Evolutionary conservation across 2,888 invertebrate species (phyloP).

Genomic region (Drosophila ustulata): DNA sequence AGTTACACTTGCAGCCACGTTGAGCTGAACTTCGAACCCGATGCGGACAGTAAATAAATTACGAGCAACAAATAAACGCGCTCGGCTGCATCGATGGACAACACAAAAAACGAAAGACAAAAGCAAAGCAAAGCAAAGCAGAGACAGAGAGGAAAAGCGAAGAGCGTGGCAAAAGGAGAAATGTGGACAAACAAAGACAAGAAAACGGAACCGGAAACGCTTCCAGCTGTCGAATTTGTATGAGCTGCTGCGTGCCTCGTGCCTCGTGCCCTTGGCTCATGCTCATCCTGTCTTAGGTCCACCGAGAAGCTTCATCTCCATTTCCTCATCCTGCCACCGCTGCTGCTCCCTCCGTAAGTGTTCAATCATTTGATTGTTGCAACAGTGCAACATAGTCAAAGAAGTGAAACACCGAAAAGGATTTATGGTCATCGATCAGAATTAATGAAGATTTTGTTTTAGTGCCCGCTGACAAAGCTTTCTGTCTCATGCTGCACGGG

Average conservation of each 20-base stretch:
- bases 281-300: slow-evolving; percentile 61
- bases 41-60: slow-evolving; percentile 80
- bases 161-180: slow-evolving; percentile 41
- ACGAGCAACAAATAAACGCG: slow-evolving; percentile 82
- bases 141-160: slow-evolving; percentile 23
- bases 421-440: slow-evolving; percentile 85
- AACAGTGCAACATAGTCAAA: slow-evolving; percentile 56
- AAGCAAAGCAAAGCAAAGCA: background rate
- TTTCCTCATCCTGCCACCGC: background rate
- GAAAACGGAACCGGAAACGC: slow-evolving; percentile 82
- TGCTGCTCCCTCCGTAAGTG: slow-evolving; percentile 51
- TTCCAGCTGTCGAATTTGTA: slow-evolving; percentile 81
- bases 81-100: slow-evolving; percentile 66
- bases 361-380: slow-evolving; percentile 82
- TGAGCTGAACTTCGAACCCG: slow-evolving; percentile 55
- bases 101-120: slow-evolving; percentile 18
- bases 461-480: slow-evolving; percentile 43
- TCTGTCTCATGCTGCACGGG: background rate
- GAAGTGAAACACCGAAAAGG: slow-evolving; percentile 73
- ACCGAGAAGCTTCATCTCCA: slow-evolving; percentile 39
- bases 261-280: slow-evolving; percentile 31
- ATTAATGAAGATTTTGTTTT: slow-evolving; percentile 85
- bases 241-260: slow-evolving; percentile 55
- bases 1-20: slow-evolving; percentile 14
- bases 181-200: slow-evolving; percentile 80